Base-by-base conservation (phyloP, 2,888 invertebrate species). In the Anticlea derivata region DNA sequence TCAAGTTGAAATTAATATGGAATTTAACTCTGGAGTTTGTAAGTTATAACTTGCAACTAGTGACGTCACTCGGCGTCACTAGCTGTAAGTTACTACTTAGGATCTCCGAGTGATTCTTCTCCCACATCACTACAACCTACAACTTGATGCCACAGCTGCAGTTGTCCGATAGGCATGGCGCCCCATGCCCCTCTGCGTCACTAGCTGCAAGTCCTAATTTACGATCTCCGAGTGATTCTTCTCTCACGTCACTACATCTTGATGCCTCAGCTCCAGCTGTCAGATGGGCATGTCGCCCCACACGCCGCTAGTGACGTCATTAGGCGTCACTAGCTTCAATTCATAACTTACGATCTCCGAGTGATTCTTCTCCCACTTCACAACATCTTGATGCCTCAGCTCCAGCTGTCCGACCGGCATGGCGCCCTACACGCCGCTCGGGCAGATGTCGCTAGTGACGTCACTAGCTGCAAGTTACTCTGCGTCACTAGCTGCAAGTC, bases 141-240 rank as follows among this genome's bases (percentile, higher is more conserved):
- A 48, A 95, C 93, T 29, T 95, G 93, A 50, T 95, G 94, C 70
- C 97, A 94, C 67, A 97, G 94, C 76, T 99, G 98, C 10, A 99
- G 78, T 50, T 96, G 86, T 7, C 92, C 92, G 55, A 96, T 95
- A 0, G 99, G 98, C 63, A 97, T 92, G 35, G 93, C 90, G 1
- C 99, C 99, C 77, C 96, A 92, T 33, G 94, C 91, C 2, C 93
- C n/a, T n/a, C n/a, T n/a, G 98, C 88, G 26, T 97, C 97, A 99
- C 99, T 58, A 99, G n/a, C n/a, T n/a, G n/a, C n/a, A n/a, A n/a
- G n/a, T n/a, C n/a, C n/a, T n/a, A n/a, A 11, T 92, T 92, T 80
- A 96, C 96, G 79, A 98, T 92, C 71, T 98, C 97, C 0, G 92
- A 86, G 66, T 93, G 88, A 57, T 92, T 93, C 63, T 94, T 93